phyloP scores from a whole-genome alignment of 64 coral and sea anemone species.

The Montipora efflorescens region DNA sequence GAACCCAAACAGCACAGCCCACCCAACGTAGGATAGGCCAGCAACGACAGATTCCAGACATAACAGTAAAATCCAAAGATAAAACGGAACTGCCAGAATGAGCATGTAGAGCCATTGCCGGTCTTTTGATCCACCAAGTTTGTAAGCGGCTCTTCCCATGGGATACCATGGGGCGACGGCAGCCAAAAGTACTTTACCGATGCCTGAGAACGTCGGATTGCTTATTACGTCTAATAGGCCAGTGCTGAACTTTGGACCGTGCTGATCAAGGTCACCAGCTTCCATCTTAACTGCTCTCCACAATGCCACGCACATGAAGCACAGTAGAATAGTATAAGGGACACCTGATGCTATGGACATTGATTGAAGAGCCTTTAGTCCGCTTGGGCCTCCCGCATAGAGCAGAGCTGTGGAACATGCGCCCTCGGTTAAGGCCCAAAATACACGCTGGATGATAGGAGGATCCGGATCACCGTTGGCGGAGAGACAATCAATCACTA shows the following conservation, averaged over 20 bases:
- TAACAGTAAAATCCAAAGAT: constrained; percentile 33
- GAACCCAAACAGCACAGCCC: constrained; percentile 19
- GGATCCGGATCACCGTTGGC: constrained; percentile 46
- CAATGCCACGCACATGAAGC: constrained; percentile 42
- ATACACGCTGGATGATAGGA: constrained; percentile 40
- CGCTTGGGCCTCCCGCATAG: constrained; percentile 11
- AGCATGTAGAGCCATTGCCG: constrained; percentile 10
- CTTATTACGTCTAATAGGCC: constrained; percentile 20
- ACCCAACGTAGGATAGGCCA: constrained; percentile 9
- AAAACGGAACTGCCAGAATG: constrained; percentile 21
- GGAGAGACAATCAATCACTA: constrained; percentile 52
- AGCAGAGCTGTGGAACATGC: constrained; percentile 46
- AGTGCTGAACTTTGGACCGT: constrained; percentile 27
- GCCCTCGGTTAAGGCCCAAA: constrained; percentile 61
- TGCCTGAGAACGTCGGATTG: not conserved
- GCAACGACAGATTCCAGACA: not conserved
- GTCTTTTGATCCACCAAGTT: constrained; percentile 12
- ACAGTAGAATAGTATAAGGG: constrained; percentile 35
- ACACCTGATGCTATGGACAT: constrained; percentile 50
- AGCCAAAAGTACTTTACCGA: constrained; percentile 22
- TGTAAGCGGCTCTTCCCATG: constrained; percentile 12
- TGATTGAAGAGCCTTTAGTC: constrained; percentile 19
- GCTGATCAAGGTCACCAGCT: constrained; percentile 39
- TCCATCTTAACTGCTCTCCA: constrained; percentile 61
- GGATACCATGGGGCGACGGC: constrained; percentile 42